Base-by-base conservation (phyloP, 2,113 vertebrate genomes). In the Mixornis gularis region DNA sequence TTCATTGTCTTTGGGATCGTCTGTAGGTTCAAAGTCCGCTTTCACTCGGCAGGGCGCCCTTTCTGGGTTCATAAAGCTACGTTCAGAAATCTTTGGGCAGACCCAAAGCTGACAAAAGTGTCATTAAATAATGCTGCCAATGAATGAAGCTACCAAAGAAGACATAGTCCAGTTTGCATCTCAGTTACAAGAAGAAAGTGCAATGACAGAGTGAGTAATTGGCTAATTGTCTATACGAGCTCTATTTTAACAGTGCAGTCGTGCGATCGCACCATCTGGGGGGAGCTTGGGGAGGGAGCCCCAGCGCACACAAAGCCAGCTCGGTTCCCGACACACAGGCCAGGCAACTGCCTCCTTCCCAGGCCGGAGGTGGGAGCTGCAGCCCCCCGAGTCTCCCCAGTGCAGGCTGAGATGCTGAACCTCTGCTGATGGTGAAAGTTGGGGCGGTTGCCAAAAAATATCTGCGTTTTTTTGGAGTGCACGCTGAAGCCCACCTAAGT, bases 171-270 rank as follows among this genome's bases (percentile, higher is more conserved):
- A 91, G 95, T 94, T 96, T 95, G 95, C 94, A 94, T 87, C 96
- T 95, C 94, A 96, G 92, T 96, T 96, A 95, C 94, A 89, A 95
- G 95, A 92, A 96, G 95, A 96, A 96, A 96, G 93, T 95, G 91
- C 92, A 83, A 85, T 95, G 93, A 96, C 91, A 96, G 95, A 85
- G 95, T 95, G 92, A 96, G 92, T 96, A 96, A 96, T 94, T 94
- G 94, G 92, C 89, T 95, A 92, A 96, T 94, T 95, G 96, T 96
- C 95, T 96, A 43, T 94, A 51, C 60, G 70, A 93, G 96, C 89
- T 72, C 94, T 85, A 95, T 96, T 96, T 96, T 94, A 91, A 46
- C 93, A 89, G 96, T 93, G 93, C 96, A 96, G 94, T 94, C 94
- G 94, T 96, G 95, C 95, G 89, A 96, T 96, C 80, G 83, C 95